These are phyloP conservation scores for Columba livia DNA, from an alignment of 2,113 vertebrate species.

Conservation along the genomic window DNA sequence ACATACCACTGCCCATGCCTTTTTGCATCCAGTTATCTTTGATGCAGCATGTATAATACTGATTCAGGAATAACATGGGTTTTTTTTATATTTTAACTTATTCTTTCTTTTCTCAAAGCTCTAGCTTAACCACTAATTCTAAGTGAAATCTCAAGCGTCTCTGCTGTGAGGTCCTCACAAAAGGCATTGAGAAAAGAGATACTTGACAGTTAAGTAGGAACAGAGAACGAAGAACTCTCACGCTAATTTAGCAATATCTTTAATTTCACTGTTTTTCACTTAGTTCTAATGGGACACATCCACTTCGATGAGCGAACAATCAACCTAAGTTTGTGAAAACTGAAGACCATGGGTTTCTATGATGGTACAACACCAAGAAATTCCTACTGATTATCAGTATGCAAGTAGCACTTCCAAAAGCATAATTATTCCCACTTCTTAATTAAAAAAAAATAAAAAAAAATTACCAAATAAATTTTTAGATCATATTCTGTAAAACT, in stretches of 20 bases:
- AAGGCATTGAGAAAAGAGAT: neutral
- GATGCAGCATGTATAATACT: neutral
- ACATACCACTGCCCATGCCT: neutral
- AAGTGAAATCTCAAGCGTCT: neutral
- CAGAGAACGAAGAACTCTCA: neutral
- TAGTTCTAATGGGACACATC: neutral
- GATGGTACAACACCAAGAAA: neutral
- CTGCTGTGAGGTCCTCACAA: neutral
- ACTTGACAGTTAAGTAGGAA: neutral
- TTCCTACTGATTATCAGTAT: neutral
- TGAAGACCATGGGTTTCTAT: neutral
- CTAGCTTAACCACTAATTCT: neutral
- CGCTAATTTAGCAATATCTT: neutral
- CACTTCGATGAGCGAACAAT: neutral
- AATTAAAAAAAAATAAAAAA: neutral
- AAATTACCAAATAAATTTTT: neutral
- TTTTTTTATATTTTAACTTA: neutral
- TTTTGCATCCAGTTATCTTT: neutral
- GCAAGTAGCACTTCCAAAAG: neutral
- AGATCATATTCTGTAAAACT: neutral
- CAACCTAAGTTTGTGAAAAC: neutral
- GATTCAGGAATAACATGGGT: neutral
- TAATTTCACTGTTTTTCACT: neutral
- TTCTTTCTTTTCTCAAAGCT: neutral
- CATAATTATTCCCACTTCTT: neutral